A percentile compares a stretch with the other conserved stretches of the same genome.
Evolutionary conservation across 1,140 invertebrate species (phyloP).

Genomic region (Trichonephila clavata): DNA sequence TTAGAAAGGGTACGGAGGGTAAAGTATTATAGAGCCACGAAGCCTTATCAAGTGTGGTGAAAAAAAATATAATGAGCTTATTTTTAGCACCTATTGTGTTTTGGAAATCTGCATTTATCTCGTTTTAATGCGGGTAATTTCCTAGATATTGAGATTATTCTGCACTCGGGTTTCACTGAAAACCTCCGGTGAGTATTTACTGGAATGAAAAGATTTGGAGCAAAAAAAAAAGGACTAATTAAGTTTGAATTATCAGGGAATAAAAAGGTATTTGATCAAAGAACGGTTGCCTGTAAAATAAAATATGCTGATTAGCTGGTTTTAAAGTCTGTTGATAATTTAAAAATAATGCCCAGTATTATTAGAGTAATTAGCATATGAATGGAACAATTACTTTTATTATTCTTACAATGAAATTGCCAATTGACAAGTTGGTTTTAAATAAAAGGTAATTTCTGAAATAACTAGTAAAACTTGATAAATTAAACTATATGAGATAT

Average conservation of each 20-base stretch:
- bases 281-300: background rate
- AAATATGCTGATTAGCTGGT: background rate
- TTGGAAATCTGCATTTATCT: constrained; percentile 48
- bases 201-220: background rate
- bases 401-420: too few relatives aligned
- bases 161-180: background rate
- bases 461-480: too few relatives aligned
- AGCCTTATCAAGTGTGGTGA: background rate
- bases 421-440: too few relatives aligned
- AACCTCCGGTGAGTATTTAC: background rate
- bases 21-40: constrained; percentile 1
- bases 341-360: background rate
- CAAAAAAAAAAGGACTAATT: constrained; percentile 1
- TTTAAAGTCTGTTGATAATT: background rate
- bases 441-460: too few relatives aligned
- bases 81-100: constrained; percentile 58
- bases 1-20: background rate
- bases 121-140: constrained; percentile 63
- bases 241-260: constrained; percentile 24
- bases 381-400: background rate
- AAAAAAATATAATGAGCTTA: constrained; percentile 55
- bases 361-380: background rate
- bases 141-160: constrained; percentile 8
- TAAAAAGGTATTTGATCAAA: constrained; percentile 6
- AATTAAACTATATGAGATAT: too few relatives aligned